Base-by-base conservation (phyloP, 2,888 invertebrate genomes). In the Halictus quadricinctus region DNA sequence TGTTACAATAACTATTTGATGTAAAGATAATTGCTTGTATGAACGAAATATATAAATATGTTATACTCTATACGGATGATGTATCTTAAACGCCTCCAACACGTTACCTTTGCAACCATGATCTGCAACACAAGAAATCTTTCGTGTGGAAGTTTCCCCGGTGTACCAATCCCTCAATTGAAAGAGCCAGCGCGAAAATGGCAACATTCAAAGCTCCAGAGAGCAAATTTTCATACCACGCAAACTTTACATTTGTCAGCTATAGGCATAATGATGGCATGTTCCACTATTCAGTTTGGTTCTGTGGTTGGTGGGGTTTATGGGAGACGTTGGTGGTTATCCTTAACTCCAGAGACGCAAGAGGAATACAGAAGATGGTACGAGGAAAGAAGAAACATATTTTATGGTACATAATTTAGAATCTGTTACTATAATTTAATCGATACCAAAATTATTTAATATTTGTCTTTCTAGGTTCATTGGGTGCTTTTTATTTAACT, bases 311-410 rank as follows among this genome's bases (percentile, higher is more conserved):
- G 93, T 81, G 95, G 93, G 46, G 93, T 95, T 78, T 89, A 89
- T 48, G 87, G 95, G 72, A 93, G 95, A 81, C 94, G 90, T 86
- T 95, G 95, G 95, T 95, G 95, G 95, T 84, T 90, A 72, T 92
- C 87, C 3, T 29, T 46, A 91, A 95, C 81, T 93, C 95, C 6
- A 89, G 92, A 0, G 91, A 93, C 60, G 92, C 95, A 87, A 93
- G 91, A 81, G 86, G 83, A 90, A 36, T 93, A 92, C 83, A 88
- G 84, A 54, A 84, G 85, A 60, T 91, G 91, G 92, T 86, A 91
- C 10, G 83, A 15, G 72, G 80, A 80, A 80, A 89, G 66, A 66
- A 81, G 73, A 83, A 86, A 83, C 64, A 77, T 54, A 10, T 76
- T 91, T 76, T 48, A 87, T 21, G 91, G 92, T 91, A 83, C 80